A percentile compares a stretch with the other conserved stretches of the same genome.
Conservation (phyloP, 2,797 vertebrate genomes). For the Adrianichthys oophorus region DNA sequence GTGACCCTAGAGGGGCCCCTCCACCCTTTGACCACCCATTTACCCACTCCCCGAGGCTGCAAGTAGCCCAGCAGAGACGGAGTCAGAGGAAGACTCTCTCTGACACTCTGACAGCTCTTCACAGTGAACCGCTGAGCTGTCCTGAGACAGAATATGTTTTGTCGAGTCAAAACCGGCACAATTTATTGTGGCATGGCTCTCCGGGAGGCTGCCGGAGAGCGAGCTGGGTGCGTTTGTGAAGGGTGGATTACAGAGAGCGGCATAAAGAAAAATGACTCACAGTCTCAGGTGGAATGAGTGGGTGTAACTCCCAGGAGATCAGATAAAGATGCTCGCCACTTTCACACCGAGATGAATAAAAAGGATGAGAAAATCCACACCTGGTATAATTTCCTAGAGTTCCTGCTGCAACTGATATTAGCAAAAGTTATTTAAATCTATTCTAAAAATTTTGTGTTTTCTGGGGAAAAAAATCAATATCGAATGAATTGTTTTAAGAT, state of each 20-base stretch:
- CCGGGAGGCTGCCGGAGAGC: conserved; percentile 42
- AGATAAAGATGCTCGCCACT: conserved; percentile 53
- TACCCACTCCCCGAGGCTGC: conserved; percentile 22
- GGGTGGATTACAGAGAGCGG: conserved; percentile 42
- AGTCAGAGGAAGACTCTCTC: conserved; percentile 17
- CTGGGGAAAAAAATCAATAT: conserved; percentile 23
- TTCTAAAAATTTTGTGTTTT: conserved; percentile 21
- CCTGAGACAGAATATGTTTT: conserved; percentile 49
- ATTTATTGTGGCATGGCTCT: conserved; percentile 49
- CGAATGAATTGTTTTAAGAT: conserved; percentile 39
- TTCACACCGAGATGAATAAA: conserved; percentile 53
- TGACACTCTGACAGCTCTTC: conserved; percentile 60
- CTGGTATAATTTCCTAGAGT: conserved; percentile 47
- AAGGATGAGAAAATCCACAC: conserved; percentile 51
- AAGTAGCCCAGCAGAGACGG: conserved; percentile 11
- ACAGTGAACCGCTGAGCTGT: conserved; percentile 47
- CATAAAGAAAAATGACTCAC: conserved; percentile 50
- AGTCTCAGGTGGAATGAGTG: conserved; percentile 55
- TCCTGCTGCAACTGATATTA: conserved; percentile 13
- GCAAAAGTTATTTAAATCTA: conserved; percentile 26
- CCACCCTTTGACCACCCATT: conserved; percentile 26
- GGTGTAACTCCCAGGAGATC: conserved; percentile 47
- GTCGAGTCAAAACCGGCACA: conserved; percentile 44
- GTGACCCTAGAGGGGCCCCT: conserved; percentile 46
- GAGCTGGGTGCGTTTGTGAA: conserved; percentile 33